phyloP scores from a whole-genome alignment of 1,140 invertebrate genomes.

The Phenacoccus solenopsis region DNA sequence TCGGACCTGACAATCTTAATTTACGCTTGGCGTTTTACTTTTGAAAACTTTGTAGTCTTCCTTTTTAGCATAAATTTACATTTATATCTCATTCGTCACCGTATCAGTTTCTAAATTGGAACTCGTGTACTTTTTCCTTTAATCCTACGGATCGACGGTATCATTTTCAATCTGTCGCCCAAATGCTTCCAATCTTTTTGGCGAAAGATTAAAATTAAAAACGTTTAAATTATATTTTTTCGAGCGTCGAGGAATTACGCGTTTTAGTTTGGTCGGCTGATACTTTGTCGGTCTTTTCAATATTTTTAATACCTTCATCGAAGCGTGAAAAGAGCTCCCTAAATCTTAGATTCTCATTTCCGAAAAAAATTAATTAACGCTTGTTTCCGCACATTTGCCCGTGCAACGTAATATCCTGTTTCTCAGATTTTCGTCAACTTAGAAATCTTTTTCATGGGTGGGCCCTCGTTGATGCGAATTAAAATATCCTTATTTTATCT shows the following conservation, averaged over 20 bases:
- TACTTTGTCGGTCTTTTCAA: not conserved
- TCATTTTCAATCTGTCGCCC: no score
- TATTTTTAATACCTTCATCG: not conserved
- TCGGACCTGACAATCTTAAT: not conserved
- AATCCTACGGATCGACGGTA: no score
- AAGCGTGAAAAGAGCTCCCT: not conserved
- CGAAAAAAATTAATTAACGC: slow-evolving; percentile 3
- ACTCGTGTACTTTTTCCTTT: not conserved
- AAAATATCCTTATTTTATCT: not conserved
- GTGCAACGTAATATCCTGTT: not conserved
- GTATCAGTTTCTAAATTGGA: not conserved
- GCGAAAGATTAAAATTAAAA: no score
- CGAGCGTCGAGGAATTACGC: no score
- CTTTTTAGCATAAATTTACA: slow-evolving; percentile 3
- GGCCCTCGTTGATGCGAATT: not conserved
- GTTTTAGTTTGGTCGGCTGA: not conserved
- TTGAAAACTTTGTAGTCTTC: not conserved
- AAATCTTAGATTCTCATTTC: not conserved
- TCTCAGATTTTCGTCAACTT: not conserved
- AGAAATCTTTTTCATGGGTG: not conserved
- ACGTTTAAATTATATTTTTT: not conserved
- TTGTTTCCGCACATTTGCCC: slow-evolving; percentile 1
- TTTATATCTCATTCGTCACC: not conserved
- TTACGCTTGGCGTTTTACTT: no score
- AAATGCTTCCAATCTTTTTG: no score